Conservation (phyloP, 2,113 vertebrate species). For the Tragelaphus scriptus region DNA sequence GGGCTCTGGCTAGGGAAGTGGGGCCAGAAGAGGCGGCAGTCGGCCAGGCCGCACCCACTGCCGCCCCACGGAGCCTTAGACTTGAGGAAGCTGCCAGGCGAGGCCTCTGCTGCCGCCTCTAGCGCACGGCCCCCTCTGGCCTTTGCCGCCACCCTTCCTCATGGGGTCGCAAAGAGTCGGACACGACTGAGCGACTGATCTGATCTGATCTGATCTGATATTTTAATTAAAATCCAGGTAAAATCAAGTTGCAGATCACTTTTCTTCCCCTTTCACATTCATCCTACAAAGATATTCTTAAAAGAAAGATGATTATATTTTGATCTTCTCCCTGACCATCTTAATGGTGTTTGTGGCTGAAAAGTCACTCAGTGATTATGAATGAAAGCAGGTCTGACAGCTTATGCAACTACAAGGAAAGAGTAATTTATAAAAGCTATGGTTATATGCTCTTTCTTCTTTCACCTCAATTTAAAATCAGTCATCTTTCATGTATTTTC, state of each 20-base stretch:
- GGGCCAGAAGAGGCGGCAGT: too few species aligned
- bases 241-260: conserved; percentile 5
- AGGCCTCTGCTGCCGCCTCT: too few species aligned
- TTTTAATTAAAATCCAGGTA: conserved; percentile 54
- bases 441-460: not conserved
- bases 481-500: not conserved
- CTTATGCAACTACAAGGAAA: not conserved
- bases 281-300: not conserved
- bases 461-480: not conserved
- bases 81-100: too few species aligned
- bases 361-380: not conserved
- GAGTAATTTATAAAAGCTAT: not conserved
- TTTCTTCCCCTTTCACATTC: conserved; percentile 40
- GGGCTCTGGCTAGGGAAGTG: too few species aligned
- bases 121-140: too few species aligned
- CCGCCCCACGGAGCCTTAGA: too few species aligned
- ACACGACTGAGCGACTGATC: too few species aligned
- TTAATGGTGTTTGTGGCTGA: not conserved
- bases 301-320: not conserved
- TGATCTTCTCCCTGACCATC: not conserved
- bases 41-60: too few species aligned
- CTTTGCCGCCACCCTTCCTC: too few species aligned
- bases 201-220: too few species aligned
- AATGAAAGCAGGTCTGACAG: not conserved
- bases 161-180: too few species aligned